Evolutionary conservation across 2,797 vertebrate genomes (phyloP), one percentile per base, ranked within the genome.

Genomic region (Enteromius thamalakanensis): DNA sequence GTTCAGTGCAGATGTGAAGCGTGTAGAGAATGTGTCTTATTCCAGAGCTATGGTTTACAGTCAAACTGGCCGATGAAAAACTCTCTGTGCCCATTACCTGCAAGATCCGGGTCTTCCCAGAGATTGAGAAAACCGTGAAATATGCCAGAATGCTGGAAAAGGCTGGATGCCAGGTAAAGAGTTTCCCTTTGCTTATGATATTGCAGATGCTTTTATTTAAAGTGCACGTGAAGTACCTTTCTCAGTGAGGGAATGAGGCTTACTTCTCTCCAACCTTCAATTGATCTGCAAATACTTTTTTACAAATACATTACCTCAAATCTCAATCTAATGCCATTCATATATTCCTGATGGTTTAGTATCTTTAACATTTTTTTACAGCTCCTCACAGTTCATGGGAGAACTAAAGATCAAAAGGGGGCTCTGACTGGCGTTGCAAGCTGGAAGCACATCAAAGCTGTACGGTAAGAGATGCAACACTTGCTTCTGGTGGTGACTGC

Each of bases 331-430:
- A 58, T 58, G 21, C 0, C 4, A 21, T 21, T 77, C 5, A 29
- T 32, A 64, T 29, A 3, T 45, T 45, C n/a, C 9, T n/a, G 19
- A 69, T 42, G 51, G 62, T n/a, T 84, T 37, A 1, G 21, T 64
- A 3, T 67, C 37, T 32, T 23, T 10, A 55, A 4, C 1, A 5
- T 82, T 62, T 92, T 90, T 10, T 90, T 81, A 4, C 81, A 99
- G 97, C 86, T 99, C 86, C 91, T 99, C 88, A 98, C 98, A 0
- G 96, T 99, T 51, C 98, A 99, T 0, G 98, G 97, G 62, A 95
- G 98, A 85, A 99, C 98, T 87, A 99, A 99, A 90, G 97, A 99
- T 62, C 97, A 99, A 94, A 99, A 98, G 88, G 98, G 98, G 49
- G 92, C 97, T 0, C 89, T 96, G 87, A 96, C 97, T 0, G 98